Base-by-base conservation (phyloP, 2,113 vertebrate species). In the Argyrosomus japonicus region DNA sequence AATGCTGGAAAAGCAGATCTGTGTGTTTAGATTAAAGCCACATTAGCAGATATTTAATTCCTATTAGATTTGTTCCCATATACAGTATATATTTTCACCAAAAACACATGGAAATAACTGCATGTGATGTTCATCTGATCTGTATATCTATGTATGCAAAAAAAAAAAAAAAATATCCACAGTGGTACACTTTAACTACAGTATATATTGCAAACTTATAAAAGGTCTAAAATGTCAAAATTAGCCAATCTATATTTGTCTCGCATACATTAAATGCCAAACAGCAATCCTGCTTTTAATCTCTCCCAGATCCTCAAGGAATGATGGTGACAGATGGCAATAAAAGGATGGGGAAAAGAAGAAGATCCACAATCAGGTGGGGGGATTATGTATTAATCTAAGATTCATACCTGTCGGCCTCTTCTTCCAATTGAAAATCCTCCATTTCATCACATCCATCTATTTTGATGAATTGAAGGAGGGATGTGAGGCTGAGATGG, bases 311-410 rank as follows among this genome's bases (percentile, higher is more conserved):
- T 32, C 53, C 68, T 76, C 36, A 7, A 48, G 54, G 47, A 64
- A 67, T 51, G 61, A 36, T 18, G 29, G 48, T 68, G 85, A 77
- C 89, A 88, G 91, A 83, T 88, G 85, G 56, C 74, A 69, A 78
- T 75, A 58, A 25, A 57, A 81, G 81, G 43, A 17, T 45, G n/a
- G 23, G 69, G 56, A 17, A 57, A 23, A 62, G 40, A 43, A 19
- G n/a, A 53, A 53, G 15, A 64, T 58, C 27, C 19, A 10, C 45
- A 4, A 25, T 76, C 63, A 82, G 60, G 29, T 61, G 54, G 23
- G 40, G 36, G 56, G 65, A 88, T 90, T 83, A 56, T 23, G 45
- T 75, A 68, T 69, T 62, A 63, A 65, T 13, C 45, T 19, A 36
- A 65, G 53, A 75, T 5, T 27, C 23, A 51, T 19, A 74, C 53